Base-by-base conservation (phyloP, 2,113 vertebrate species). In the Megaleporinus macrocephalus region DNA sequence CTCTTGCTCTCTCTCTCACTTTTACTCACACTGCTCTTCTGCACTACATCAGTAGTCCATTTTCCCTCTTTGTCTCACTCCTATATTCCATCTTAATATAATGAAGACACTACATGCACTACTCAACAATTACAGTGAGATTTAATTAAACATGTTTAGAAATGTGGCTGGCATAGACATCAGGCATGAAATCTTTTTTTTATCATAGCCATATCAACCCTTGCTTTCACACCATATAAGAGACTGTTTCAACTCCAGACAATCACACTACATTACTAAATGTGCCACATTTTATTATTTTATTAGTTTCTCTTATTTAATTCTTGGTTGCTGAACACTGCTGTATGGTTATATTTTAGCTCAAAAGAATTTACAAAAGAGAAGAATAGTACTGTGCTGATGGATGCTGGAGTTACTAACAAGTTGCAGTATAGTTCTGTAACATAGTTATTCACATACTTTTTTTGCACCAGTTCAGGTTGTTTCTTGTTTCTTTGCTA, bases 21-120 rank as follows among this genome's bases (percentile, higher is more conserved):
- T 27, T 63, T 27, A 91, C 90, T 93, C 91, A 92, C 75, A 84
- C 83, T 84, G 59, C 86, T 72, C 79, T 81, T 77, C 82, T 88
- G 77, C 87, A 78, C 79, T 84, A 83, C 36, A 14, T 68, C 41
- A 44, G 41, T 41, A 27, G 4, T 20, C 71, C 14, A 27, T 49
- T 75, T 15, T 30, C 61, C 20, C 61, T 36, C 29, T 51, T 15
- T 59, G 30, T 29, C 6, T 30, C 20, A 26, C 20, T 74, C 16
- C 22, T 16, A 73, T 30, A 69, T 49, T 22, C 41, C 14, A 27
- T 68, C 44, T n/a, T 36, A 20, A 30, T 61, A 66, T 41, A 77
- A 12, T 20, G 30, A 20, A 44, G 33, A 57, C 22, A 57, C 55
- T n/a, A n/a, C 20, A 61, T 11, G 12, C 22, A 61, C 6, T 61